These are phyloP conservation scores for Leucophenga montana DNA, from an alignment of 2,888 invertebrate species.

Conservation along the genomic window DNA sequence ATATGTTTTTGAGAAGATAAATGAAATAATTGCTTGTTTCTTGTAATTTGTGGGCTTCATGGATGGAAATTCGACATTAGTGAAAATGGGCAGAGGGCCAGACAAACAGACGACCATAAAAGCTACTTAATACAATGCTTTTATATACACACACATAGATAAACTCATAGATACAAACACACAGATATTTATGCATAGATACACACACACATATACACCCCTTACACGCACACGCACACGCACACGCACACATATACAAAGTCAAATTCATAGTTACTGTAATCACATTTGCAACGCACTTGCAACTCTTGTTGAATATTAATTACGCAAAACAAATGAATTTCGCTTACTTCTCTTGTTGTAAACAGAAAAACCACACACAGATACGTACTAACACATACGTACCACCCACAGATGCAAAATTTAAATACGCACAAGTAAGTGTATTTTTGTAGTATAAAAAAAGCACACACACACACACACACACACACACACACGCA, in stretches of 20 bases:
- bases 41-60: not conserved
- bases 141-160: no score
- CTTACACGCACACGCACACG: not conserved
- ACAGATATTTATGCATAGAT: no score
- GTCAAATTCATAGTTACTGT: no score
- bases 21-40: not conserved
- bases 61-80: no score
- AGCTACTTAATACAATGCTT: no score
- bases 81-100: no score
- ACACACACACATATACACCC: no score
- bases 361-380: conserved; percentile 53
- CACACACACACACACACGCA: not conserved
- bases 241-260: not conserved
- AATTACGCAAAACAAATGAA: conserved; percentile 4
- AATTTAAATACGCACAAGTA: not conserved
- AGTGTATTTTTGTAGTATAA: no score
- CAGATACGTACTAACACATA: conserved; percentile 4
- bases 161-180: no score
- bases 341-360: conserved; percentile 42
- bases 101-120: no score
- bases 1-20: not conserved
- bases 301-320: conserved; percentile 9
- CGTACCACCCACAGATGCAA: conserved; percentile 18
- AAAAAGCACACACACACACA: no score
- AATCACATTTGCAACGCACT: no score